Conservation (phyloP, 2,888 invertebrate species). For the Troglohyphantes excavatus region DNA sequence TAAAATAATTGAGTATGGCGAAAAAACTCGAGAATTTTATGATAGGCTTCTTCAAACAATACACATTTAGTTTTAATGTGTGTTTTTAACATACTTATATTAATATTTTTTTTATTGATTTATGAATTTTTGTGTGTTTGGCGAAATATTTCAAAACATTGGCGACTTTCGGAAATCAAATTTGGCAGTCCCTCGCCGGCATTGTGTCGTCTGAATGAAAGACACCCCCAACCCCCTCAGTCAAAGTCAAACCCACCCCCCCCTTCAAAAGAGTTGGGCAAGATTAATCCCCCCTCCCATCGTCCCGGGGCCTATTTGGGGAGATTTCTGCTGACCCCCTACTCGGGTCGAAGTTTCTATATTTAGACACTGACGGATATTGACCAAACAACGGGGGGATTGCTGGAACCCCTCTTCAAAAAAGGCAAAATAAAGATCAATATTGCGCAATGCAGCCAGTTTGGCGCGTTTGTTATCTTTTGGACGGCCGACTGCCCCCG, state of each 20-base stretch:
- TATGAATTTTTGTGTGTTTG: no score
- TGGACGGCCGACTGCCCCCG: conserved; percentile 61
- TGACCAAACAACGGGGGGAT: conserved; percentile 54
- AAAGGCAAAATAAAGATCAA: conserved; percentile 75
- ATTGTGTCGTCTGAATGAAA: conserved; percentile 70
- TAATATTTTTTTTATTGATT: no score
- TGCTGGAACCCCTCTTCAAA: conserved; percentile 1
- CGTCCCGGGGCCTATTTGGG: conserved; percentile 2
- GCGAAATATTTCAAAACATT: no score
- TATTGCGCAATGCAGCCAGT: conserved; percentile 78
- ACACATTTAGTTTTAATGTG: no score
- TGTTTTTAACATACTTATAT: no score
- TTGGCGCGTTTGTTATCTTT: conserved; percentile 77
- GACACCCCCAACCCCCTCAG: conserved; percentile 12
- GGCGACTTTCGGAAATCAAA: no score
- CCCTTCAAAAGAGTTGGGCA: no score
- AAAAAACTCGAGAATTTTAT: no score
- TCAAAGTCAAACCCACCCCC: background rate
- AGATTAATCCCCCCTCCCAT: conserved; percentile 1
- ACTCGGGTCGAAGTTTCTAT: conserved; percentile 75
- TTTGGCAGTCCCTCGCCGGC: conserved; percentile 16
- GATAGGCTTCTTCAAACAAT: no score
- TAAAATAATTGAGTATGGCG: no score
- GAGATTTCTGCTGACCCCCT: conserved; percentile 60
- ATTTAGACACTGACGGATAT: conserved; percentile 77